These are phyloP conservation scores for Pristiophorus japonicus DNA, from an alignment of 2,113 vertebrate genomes.

Conservation along the genomic window DNA sequence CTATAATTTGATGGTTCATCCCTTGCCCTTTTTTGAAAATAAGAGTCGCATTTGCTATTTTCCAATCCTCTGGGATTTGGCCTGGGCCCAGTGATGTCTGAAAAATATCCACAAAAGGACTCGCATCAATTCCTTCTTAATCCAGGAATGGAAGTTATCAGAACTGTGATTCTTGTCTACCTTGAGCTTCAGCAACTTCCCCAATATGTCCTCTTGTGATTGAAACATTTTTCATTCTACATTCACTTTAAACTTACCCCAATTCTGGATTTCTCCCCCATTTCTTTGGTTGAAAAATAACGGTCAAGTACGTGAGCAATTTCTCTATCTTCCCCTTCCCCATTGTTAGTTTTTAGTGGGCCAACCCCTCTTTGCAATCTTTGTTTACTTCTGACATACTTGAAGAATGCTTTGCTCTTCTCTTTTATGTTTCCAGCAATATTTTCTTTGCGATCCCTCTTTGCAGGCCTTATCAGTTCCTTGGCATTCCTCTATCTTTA, in stretches of 20 bases:
- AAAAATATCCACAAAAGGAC: background rate
- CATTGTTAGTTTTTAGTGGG: background rate
- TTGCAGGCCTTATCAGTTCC: background rate
- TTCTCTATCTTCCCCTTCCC: background rate
- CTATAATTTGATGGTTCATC: background rate
- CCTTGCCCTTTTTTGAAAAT: background rate
- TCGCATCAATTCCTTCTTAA: background rate
- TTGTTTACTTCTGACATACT: background rate
- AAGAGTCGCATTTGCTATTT: background rate
- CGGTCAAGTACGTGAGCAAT: background rate
- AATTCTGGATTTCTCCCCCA: background rate
- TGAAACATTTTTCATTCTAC: background rate
- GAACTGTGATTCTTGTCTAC: background rate
- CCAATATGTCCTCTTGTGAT: background rate
- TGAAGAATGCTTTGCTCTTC: background rate
- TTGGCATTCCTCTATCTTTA: background rate
- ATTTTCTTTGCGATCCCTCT: background rate
- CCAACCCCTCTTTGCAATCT: background rate
- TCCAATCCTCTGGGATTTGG: background rate
- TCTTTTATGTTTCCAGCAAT: background rate
- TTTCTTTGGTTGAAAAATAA: background rate
- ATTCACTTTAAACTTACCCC: background rate
- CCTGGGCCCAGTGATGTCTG: background rate
- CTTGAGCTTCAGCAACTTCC: background rate
- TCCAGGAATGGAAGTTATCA: background rate